Conservation (phyloP, 2,888 invertebrate species). For the Drosophila bunnanda region DNA sequence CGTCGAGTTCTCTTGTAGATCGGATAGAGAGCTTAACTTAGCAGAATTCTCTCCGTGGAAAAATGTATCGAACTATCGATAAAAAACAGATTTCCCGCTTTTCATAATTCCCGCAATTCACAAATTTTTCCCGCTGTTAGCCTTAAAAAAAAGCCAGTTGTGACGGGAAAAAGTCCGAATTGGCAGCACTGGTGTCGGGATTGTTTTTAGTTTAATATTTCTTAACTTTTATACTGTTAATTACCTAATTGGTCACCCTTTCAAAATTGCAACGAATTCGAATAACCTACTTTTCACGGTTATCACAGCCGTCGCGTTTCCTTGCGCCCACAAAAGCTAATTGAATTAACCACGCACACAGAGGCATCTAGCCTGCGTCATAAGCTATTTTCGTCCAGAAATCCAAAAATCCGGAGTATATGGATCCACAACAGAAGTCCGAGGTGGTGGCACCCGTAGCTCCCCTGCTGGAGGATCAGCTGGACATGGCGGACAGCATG, state of each 20-base stretch:
- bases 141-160: no score
- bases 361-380: conserved; percentile 72
- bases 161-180: no score
- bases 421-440: conserved; percentile 63
- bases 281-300: conserved; percentile 36
- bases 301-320: conserved; percentile 55
- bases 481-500: conserved; percentile 85
- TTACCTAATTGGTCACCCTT: conserved; percentile 56
- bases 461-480: conserved; percentile 58
- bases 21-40: no score
- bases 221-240: conserved; percentile 49
- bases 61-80: no score
- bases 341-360: conserved; percentile 60
- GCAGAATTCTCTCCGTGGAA: no score
- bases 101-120: no score
- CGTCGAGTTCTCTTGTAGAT: no score
- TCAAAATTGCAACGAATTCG: conserved; percentile 54
- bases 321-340: conserved; percentile 58
- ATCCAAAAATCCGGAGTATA: conserved; percentile 43
- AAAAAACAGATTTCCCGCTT: no score
- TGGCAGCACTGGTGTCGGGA: no score
- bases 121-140: no score
- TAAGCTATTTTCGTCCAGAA: conserved; percentile 76
- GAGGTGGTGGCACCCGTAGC: conserved; percentile 51
- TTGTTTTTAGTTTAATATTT: conserved; percentile 70